Evolutionary conservation across 2,797 vertebrate genomes (phyloP).

Genomic region (Mastacembelus armatus): DNA sequence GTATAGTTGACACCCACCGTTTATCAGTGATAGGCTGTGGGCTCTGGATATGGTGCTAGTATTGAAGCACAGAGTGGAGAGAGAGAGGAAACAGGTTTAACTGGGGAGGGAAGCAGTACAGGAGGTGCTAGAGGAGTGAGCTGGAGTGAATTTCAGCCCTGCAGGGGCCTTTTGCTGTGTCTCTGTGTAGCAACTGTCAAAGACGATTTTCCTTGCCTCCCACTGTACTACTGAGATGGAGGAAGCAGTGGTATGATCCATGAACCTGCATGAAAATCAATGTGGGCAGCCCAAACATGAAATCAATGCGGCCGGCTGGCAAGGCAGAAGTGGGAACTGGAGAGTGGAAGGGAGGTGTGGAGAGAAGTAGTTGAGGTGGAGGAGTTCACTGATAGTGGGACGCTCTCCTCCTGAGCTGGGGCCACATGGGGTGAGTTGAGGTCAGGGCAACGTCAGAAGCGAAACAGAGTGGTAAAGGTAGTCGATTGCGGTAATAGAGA

Average conservation of each 20-base stretch:
- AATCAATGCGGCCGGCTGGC: conserved; percentile 74
- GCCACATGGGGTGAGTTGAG: conserved; percentile 49
- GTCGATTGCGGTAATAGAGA: conserved; percentile 51
- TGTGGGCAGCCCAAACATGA: conserved; percentile 79
- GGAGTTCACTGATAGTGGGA: conserved; percentile 61
- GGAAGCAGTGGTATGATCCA: conserved; percentile 73
- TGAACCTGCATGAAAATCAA: conserved; percentile 83
- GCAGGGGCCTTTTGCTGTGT: conserved; percentile 44
- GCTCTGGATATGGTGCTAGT: conserved; percentile 27
- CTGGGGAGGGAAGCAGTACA: conserved; percentile 11
- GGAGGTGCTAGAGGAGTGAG: conserved; percentile 19
- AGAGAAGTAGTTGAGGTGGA: conserved; percentile 46
- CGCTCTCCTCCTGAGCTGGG: conserved; percentile 55
- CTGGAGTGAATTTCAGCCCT: conserved; percentile 36
- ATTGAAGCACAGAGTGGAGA: conserved; percentile 31
- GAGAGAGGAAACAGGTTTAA: conserved; percentile 39
- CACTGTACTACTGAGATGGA: conserved; percentile 64
- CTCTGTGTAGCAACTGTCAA: conserved; percentile 71
- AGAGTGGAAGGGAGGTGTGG: conserved; percentile 16
- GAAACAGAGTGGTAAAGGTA: conserved; percentile 40
- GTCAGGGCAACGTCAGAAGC: conserved; percentile 52
- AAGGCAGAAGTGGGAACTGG: conserved; percentile 49
- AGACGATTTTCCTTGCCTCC: conserved; percentile 71
- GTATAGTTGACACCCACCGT: conserved; percentile 4
- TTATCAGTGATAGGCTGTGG: neutral